These are phyloP conservation scores for Acropora yongei DNA, from an alignment of 64 coral and sea anemone species.

Conservation along the genomic window DNA sequence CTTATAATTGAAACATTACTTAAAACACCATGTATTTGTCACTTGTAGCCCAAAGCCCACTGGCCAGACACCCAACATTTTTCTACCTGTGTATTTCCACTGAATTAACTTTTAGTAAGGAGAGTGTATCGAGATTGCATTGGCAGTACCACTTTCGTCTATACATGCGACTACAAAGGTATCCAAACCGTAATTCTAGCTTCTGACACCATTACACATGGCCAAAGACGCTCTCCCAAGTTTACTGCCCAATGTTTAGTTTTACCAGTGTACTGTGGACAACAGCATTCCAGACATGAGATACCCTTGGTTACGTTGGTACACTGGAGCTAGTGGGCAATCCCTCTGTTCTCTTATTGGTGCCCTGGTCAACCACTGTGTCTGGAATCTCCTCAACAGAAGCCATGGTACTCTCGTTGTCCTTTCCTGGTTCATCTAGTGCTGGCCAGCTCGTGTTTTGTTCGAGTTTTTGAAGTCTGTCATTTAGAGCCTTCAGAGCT, in stretches of 20 bases:
- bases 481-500: constrained; percentile 73
- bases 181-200: too few relatives aligned
- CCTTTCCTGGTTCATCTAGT: constrained; percentile 57
- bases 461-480: constrained; percentile 73
- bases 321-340: constrained; percentile 26
- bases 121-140: too few relatives aligned
- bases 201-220: too few relatives aligned
- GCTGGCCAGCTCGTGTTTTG: constrained; percentile 62
- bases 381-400: constrained; percentile 27
- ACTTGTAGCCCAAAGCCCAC: too few relatives aligned
- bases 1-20: too few relatives aligned
- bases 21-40: too few relatives aligned
- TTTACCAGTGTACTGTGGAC: neutral
- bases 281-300: neutral
- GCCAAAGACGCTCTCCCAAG: neutral
- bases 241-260: neutral
- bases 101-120: too few relatives aligned
- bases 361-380: constrained; percentile 46
- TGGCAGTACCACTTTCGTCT: too few relatives aligned
- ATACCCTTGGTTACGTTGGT: constrained; percentile 23
- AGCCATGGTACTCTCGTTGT: constrained; percentile 1
- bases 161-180: too few relatives aligned
- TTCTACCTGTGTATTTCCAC: too few relatives aligned
- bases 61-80: too few relatives aligned
- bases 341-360: constrained; percentile 10